phyloP scores from a whole-genome alignment of 2,113 vertebrate species.

The Pseudorectes ferrugineus region DNA sequence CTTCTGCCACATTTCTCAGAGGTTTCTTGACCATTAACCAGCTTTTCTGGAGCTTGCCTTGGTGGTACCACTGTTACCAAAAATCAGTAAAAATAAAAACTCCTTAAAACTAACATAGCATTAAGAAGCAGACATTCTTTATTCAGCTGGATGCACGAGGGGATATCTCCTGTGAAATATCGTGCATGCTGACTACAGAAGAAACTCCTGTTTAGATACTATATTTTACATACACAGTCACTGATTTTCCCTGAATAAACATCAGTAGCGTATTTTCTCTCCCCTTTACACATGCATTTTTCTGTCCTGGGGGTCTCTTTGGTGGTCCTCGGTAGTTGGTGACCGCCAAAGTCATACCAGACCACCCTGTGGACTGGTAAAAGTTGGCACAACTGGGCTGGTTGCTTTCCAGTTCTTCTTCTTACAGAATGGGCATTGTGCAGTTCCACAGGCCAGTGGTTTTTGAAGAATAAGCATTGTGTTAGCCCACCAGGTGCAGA shows the following conservation, averaged over 20 bases:
- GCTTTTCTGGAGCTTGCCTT: not conserved
- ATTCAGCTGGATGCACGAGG: not conserved
- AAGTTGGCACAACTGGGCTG: not conserved
- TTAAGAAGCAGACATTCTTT: not conserved
- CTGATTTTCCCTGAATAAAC: not conserved
- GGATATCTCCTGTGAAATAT: not conserved
- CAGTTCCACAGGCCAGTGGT: not conserved
- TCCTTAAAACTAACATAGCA: not conserved
- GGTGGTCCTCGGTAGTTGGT: not conserved
- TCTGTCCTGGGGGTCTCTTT: not conserved
- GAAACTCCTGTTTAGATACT: not conserved
- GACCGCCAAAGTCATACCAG: not conserved
- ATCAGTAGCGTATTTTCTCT: not conserved
- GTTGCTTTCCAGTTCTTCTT: not conserved
- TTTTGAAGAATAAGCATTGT: not conserved
- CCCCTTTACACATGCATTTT: not conserved
- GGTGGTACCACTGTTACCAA: not conserved
- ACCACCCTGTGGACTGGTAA: rapidly evolving
- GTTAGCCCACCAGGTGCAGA: not conserved
- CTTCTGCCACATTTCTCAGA: not conserved
- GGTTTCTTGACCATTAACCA: not conserved
- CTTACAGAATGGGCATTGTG: not conserved
- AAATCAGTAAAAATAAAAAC: not conserved
- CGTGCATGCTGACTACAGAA: not conserved
- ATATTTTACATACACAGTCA: not conserved